Evolutionary conservation across 2,113 vertebrate genomes (phyloP), one percentile per base, ranked within the genome.

Genomic region (Phalacrocorax pelagicus): DNA sequence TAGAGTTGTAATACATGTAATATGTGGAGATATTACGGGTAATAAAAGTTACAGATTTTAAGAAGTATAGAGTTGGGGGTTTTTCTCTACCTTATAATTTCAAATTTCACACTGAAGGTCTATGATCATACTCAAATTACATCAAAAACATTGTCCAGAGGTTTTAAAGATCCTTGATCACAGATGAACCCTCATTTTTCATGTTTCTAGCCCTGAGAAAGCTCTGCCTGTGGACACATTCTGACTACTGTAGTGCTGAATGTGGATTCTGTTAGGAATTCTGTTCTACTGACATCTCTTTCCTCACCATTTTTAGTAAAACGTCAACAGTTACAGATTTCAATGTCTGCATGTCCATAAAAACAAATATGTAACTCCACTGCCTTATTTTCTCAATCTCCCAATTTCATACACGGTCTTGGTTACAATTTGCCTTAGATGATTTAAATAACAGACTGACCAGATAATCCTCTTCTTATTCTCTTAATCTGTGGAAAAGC

Each of bases 1-100:
- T 54, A 42, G 51, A 80, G 15, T 23, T 70, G 55, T 65, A 40
- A 62, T 38, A 34, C 8, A 18, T 34, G 42, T 42, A 13, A 42
- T 42, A 42, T 6, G 42, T 42, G 26, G 40, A 82, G 36, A 44
- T 67, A 21, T 11, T 47, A 49, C 46, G 63, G 57, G 44, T 36
- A 92, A 34, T 44, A 63, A 91, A 63, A 91, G 40, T 12, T n/a
- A 42, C 4, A 77, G 47, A 69, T 88, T 85, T 72, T n/a, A 6
- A 59, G 67, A 32, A 22, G 32, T 13, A 6, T 4, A 20, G 34
- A 21, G 32, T 51, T 29, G 12, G 15, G 26, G 0, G 1, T 6
- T 26, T 21, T 47, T 40, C 14, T 42, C 16, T 67, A 42, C 52
- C 55, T 77, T 38, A 20, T 29, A 32, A 63, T 84, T 73, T 73